These are phyloP conservation scores for Anthophora plumipes DNA, from an alignment of 2,888 invertebrate species.

Conservation along the genomic window DNA sequence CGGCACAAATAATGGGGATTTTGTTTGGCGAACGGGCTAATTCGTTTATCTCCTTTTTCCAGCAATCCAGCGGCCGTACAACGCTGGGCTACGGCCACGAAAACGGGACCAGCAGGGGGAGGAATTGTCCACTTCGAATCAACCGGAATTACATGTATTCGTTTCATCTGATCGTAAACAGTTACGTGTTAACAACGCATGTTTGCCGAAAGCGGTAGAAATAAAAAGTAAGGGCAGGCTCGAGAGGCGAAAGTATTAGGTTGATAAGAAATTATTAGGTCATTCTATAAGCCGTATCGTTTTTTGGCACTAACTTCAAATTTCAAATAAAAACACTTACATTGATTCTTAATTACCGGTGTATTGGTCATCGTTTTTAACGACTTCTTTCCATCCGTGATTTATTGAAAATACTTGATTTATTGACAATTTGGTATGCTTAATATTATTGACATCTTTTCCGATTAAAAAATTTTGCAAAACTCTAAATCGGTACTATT, in stretches of 20 bases:
- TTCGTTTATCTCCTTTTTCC: conserved; percentile 74
- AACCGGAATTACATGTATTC: conserved; percentile 72
- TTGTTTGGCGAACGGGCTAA: conserved; percentile 71
- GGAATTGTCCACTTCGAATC: conserved; percentile 65
- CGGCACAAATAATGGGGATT: conserved; percentile 73
- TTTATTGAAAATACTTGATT: too few species aligned
- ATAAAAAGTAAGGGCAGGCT: conserved; percentile 13
- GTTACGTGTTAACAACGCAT: conserved; percentile 69
- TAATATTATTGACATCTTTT: too few species aligned
- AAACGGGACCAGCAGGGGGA: conserved; percentile 23
- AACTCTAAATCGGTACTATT: too few species aligned
- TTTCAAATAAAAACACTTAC: too few species aligned
- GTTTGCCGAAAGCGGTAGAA: conserved; percentile 19
- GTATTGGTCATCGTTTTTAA: too few species aligned
- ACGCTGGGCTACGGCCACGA: conserved; percentile 39
- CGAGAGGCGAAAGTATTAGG: conserved; percentile 5
- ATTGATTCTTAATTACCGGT: too few species aligned
- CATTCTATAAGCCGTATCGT: too few species aligned
- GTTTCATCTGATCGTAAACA: conserved; percentile 74
- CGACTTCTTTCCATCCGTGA: too few species aligned
- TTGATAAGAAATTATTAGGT: too few species aligned
- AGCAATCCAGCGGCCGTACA: conserved; percentile 60
- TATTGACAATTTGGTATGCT: too few species aligned
- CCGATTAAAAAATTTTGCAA: too few species aligned
- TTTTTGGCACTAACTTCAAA: too few species aligned